A percentile compares a stretch with the other conserved stretches of the same genome.
Evolutionary conservation across 2,888 invertebrate species (phyloP).

Genomic region (Mechanitis messenoides): DNA sequence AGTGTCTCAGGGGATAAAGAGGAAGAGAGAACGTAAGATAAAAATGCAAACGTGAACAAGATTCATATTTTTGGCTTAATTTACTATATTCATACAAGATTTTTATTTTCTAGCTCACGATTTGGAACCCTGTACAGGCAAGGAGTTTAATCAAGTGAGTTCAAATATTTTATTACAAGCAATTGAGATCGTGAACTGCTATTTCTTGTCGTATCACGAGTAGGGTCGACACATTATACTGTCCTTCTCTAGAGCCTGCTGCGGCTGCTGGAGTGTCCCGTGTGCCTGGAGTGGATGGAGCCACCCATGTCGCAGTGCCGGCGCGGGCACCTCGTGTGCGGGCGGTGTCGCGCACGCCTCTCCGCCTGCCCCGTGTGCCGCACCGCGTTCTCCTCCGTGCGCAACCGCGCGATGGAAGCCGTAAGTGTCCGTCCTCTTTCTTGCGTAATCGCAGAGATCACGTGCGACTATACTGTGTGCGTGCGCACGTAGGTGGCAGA

Average conservation of each 20-base stretch:
- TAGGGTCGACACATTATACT: too few species aligned
- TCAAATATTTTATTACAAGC: too few species aligned
- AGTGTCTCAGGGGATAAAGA: slow-evolving; percentile 38
- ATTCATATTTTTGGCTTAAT: neutral
- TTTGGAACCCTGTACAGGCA: slow-evolving; percentile 42
- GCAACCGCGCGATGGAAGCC: slow-evolving; percentile 75
- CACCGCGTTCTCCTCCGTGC: slow-evolving; percentile 66
- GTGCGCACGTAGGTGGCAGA: slow-evolving; percentile 59
- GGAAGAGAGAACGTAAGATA: slow-evolving; percentile 43
- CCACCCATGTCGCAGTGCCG: slow-evolving; percentile 80
- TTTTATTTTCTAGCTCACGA: slow-evolving; percentile 35
- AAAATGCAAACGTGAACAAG: slow-evolving; percentile 1
- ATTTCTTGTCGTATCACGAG: neutral
- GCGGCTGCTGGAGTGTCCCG: slow-evolving; percentile 77
- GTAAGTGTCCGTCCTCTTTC: slow-evolving; percentile 38
- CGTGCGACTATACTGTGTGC: too few species aligned
- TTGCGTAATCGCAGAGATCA: neutral
- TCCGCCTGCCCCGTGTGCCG: slow-evolving; percentile 78
- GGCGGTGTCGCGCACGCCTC: slow-evolving; percentile 73
- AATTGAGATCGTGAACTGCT: too few species aligned
- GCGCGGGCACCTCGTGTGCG: slow-evolving; percentile 79
- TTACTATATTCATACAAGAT: neutral
- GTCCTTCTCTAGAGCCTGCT: slow-evolving; percentile 50
- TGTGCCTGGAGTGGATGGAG: slow-evolving; percentile 79
- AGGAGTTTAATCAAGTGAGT: slow-evolving; percentile 56